Conservation (phyloP, 2,888 invertebrate species). For the Eucera pruinosa region DNA sequence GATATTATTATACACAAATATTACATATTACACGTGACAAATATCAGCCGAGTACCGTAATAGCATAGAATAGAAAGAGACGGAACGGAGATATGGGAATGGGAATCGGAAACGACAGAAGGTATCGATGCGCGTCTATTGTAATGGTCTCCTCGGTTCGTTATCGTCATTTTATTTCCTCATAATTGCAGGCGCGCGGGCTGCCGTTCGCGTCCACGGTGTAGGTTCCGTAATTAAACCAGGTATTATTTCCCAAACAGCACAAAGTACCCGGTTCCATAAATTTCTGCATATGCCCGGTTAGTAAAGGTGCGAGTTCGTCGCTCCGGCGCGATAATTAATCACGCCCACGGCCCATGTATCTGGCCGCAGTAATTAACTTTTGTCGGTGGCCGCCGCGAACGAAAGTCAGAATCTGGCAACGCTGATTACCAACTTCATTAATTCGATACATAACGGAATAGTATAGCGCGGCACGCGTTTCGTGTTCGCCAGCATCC, state of each 20-base stretch:
- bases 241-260: constrained; percentile 60
- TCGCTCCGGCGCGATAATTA: constrained; percentile 60
- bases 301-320: constrained; percentile 62
- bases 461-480: constrained; percentile 37
- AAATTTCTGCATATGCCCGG: constrained; percentile 65
- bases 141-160: constrained; percentile 38
- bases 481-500: too few species aligned
- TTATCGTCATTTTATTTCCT: constrained; percentile 56
- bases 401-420: constrained; percentile 67
- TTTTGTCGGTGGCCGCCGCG: constrained; percentile 47
- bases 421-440: constrained; percentile 66
- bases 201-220: neutral
- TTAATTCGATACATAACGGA: constrained; percentile 62
- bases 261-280: constrained; percentile 58
- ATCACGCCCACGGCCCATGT: constrained; percentile 61
- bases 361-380: constrained; percentile 65
- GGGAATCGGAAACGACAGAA: too few species aligned
- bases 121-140: constrained; percentile 22
- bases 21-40: too few species aligned
- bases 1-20: too few species aligned
- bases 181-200: constrained; percentile 46
- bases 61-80: too few species aligned
- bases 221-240: constrained; percentile 59
- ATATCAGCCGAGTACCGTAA: too few species aligned
- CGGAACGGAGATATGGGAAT: neutral